Base-by-base conservation (phyloP, 2,888 invertebrate genomes). In the Epirrhoe tristata region DNA sequence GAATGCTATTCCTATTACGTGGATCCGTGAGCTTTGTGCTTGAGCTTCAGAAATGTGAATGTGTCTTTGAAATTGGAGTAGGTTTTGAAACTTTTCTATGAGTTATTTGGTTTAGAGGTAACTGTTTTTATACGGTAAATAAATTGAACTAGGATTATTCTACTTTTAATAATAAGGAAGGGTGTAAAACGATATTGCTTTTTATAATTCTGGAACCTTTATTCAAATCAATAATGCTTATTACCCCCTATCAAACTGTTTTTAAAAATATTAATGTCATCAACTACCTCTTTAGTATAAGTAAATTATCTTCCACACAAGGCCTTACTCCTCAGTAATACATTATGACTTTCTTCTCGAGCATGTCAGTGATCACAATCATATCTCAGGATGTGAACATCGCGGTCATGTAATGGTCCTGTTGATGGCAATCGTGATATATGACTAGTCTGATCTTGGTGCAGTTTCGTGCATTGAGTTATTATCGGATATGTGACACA, bases 351-450 rank as follows among this genome's bases (percentile, higher is more conserved):
- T 65, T 65, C 60, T 60, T 65, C 46, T 65, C 51, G 39, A 57
- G 32, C 46, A 56, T 51, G 48, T 51, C 16, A n/a, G 17, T 32
- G 17, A 39, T 63, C 12, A 48, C 43, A 58, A 60, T 31, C 39
- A 63, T 58, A 67, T 67, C 65, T 58, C 62, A 69, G 61, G 46
- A 53, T 60, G 61, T 72, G 59, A 66, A 58, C 61, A 74, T 67
- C 58, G 68, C 51, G 72, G 70, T 67, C 77, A 77, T 83, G 83
- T 82, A 77, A 78, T 68, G 24, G 80, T 83, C 80, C 79, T 82
- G 81, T 77, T 66, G 60, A 88, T 87, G 74, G 81, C 84, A 81
- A 88, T 89, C 89, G 69, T 86, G 84, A 89, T 89, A 85, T 89
- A 89, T 84, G 85, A 73, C 81, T 70, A 83, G 82, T 83, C 55